Base-by-base conservation (phyloP, 2,797 vertebrate genomes). In the Dicrostonyx torquatus region DNA sequence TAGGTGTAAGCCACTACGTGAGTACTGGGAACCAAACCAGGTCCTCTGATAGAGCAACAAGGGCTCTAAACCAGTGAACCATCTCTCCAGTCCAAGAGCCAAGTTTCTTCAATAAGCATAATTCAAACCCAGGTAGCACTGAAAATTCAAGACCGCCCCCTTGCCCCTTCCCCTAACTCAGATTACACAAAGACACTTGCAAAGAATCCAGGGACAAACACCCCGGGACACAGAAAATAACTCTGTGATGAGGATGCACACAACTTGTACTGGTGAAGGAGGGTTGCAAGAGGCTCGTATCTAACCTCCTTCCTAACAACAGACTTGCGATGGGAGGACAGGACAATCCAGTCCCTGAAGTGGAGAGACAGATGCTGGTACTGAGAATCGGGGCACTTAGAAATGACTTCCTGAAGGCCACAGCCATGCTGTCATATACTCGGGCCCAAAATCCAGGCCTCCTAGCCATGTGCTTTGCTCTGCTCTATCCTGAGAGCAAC, bases 21-120 rank as follows among this genome's bases (percentile, higher is more conserved):
- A 31, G 58, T 20, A 20, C 80, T 15, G 29, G 10, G 29, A 83
- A 60, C 34, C 3, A 1, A 34, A 22, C 40, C 60, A 83, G 60
- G 29, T 64, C 6, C 43, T 45, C 80, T 83, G 60, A 31, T 45
- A 45, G 40, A 64, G 26, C 40, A 64, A 20, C 58, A 45, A n/a
- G 60, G 13, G 3, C 29, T 66, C 60, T 20, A 45, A 83, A 31
- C 10, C 26, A 45, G 13, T n/a, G 60, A 66, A 6, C 58, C 17
- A 34, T 15, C 15, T 45, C 58, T 83, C 58, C 17, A 45, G 43
- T 17, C 43, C 18, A 24, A 48, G 12, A 64, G 50, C 68, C 89
- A 92, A 37, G 34, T 45, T 80, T 77, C 90, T 95, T 62, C 83
- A 89, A 68, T 31, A 92, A 92, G 48, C 73, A 88, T 50, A 34